Base-by-base conservation (phyloP, 92 coral and sea anemone species). In the Zoanthus sansibaricus region DNA sequence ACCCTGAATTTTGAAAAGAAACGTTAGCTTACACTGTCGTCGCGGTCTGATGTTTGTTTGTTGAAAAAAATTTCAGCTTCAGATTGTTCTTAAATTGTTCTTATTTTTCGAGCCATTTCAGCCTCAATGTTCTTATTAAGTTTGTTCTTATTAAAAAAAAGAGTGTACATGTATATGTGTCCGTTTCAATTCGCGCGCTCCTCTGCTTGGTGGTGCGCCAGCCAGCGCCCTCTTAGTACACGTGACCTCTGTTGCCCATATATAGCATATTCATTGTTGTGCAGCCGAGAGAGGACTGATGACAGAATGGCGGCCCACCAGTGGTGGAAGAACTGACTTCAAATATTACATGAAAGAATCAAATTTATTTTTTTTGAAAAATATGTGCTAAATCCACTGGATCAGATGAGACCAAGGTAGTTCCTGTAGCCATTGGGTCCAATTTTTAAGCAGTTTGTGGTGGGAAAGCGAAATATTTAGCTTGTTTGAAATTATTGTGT, bases 221-320 rank as follows among this genome's bases (percentile, higher is more conserved):
- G 85, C 85, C 85, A 80, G 85, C 85, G 85, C 85, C 85, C 85
- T 58, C n/a, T 58, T 15, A 18, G 21, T 64, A 20, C 85, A 80
- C 85, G 85, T 80, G 85, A 80, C 20, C 55, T 54, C 12, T 21
- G 64, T 66, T 76, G 71, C 61, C 93, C 88, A 82, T 87, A 90
- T 90, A 78, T 90, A 84, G 87, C 71, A 78, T 86, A 82, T 79
- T 59, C 47, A 80, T 80, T 80, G 90, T 37, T 90, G 30, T 83
- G 75, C 90, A 79, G 76, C 90, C 87, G 90, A 86, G 92, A 32
- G 85, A 87, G 86, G 83, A 75, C 75, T 71, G 75, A 87, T 76
- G 84, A 82, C 21, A 87, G 93, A 90, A 87, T 90, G 93, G 93
- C 91, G 93, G 93, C 88, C 44, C 68, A 25, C 85, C 45, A 80